These are phyloP conservation scores for Pomacea canaliculata DNA, from an alignment of 2,888 invertebrate genomes.

Conservation along the genomic window DNA sequence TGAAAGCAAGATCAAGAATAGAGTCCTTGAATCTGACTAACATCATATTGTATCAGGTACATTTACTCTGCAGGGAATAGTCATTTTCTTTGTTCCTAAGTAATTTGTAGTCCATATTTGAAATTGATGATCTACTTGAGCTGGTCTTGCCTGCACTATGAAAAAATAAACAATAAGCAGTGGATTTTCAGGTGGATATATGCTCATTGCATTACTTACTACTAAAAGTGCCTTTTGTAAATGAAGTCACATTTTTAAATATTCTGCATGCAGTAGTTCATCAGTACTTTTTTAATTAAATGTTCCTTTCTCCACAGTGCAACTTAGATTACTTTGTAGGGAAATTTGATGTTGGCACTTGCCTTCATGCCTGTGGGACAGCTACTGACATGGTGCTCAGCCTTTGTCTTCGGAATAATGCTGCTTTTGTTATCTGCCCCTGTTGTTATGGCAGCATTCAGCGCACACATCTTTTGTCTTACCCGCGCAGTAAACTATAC, in stretches of 20 bases:
- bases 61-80: background rate
- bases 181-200: no score
- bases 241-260: no score
- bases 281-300: no score
- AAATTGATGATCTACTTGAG: no score
- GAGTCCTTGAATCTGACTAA: conserved; percentile 79
- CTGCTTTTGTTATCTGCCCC: conserved; percentile 90
- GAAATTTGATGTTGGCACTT: conserved; percentile 85
- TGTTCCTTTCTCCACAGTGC: conserved; percentile 75
- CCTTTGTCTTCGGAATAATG: conserved; percentile 82
- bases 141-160: no score
- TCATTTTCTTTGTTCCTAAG: background rate
- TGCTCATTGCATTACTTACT: no score
- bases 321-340: conserved; percentile 91
- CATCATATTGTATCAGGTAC: conserved; percentile 77
- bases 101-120: no score
- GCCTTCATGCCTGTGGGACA: conserved; percentile 93
- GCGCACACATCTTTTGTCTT: conserved; percentile 82
- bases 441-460: conserved; percentile 94
- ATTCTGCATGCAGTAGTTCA: no score
- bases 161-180: no score
- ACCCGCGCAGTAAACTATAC: conserved; percentile 80
- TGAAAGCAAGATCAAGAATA: conserved; percentile 81
- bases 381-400: conserved; percentile 93
- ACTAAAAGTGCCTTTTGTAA: no score